Base-by-base conservation (phyloP, 23 tunicate species). In the Halocynthia aurantium region DNA sequence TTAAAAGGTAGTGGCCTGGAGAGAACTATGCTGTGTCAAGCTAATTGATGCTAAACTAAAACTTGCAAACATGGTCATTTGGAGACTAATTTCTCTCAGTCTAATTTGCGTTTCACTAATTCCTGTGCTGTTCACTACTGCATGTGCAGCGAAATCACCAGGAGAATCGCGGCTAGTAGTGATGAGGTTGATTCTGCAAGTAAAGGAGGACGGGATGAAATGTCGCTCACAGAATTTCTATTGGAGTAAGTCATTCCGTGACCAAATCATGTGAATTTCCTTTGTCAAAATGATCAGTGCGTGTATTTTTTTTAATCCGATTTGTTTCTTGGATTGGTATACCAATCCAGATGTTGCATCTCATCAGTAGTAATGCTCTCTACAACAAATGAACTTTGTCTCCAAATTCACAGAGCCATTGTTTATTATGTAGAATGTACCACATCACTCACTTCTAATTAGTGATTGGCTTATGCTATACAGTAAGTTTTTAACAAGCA, bases 141-240 rank as follows among this genome's bases (percentile, higher is more conserved):
- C 78, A 74, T 74, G 78, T 19, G 56, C 78, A 74, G 78, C 78
- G 78, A 74, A 74, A 17, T 74, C 64, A 74, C 31, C 64, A 56
- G 6, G 20, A 74, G 56, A 54, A 18, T 17, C 63, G 57, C 55
- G 20, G 76, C 10, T 13, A 50, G 10, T 49, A 64, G 22, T 20
- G 78, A 74, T 74, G 49, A 52, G 22, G 64, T 22, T 74, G 78
- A 52, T 51, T 74, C 31, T 20, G 22, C 50, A 54, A 74, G 56
- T 74, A 31, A 31, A 31, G 44, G 44, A 31, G 78, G 64, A 17
- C 49, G 54, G 20, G 20, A 50, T 17, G 73, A 84, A 71, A 82
- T 84, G 55, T 77, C 89, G 7, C 67, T 84, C 5, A 19, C 89
- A 73, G 89, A 84, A 78, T 84, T 84, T 78, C 73, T 84, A 71